Evolutionary conservation across 2,113 vertebrate species (phyloP).

Genomic region (Pogona vitticeps): DNA sequence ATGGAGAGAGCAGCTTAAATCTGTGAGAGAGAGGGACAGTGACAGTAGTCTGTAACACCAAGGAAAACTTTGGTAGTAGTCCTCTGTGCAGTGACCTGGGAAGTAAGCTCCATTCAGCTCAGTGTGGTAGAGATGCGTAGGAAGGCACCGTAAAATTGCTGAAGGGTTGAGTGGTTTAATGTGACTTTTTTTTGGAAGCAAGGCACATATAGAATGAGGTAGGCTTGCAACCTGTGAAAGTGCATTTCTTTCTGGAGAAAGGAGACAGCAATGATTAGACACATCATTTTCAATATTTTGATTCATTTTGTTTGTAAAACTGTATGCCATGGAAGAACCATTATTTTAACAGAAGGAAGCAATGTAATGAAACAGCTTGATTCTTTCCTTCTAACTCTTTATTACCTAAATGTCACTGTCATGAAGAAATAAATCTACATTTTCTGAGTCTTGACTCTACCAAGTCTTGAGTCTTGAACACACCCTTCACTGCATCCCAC

Average conservation of each 20-base stretch:
- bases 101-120: neutral
- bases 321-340: conserved; percentile 21
- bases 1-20: conserved; percentile 50
- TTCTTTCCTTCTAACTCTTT: neutral
- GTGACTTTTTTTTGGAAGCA: neutral
- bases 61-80: neutral
- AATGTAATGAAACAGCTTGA: neutral
- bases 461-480: too few species aligned
- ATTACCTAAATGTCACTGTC: conserved; percentile 9
- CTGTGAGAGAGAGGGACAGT: conserved; percentile 52
- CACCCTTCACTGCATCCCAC: neutral
- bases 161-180: neutral
- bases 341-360: conserved; percentile 25
- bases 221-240: neutral
- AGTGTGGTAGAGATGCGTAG: neutral
- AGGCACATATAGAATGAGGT: neutral
- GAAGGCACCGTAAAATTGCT: neutral
- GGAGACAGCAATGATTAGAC: neutral
- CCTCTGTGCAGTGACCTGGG: neutral
- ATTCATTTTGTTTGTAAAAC: neutral
- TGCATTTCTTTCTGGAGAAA: neutral
- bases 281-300: neutral
- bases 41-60: conserved; percentile 29
- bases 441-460: too few species aligned
- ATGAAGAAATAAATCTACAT: conserved; percentile 34